These are phyloP conservation scores for Lycia hirtaria DNA, from an alignment of 2,888 invertebrate genomes.

Conservation along the genomic window DNA sequence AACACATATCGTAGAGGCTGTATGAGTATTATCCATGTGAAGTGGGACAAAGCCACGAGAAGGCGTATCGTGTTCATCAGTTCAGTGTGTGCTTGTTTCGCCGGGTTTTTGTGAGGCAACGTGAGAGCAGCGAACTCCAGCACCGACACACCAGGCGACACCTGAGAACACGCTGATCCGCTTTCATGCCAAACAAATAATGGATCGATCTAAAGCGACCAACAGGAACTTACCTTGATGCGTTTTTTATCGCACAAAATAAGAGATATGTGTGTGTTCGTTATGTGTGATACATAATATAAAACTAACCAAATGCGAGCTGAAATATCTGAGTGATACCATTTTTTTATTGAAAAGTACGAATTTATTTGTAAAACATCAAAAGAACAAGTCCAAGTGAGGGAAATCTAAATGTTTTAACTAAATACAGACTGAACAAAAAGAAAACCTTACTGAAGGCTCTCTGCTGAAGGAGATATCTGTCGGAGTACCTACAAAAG, in stretches of 20 bases:
- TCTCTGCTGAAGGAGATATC: too few species aligned
- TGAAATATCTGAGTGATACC: too few species aligned
- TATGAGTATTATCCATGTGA: constrained; percentile 19
- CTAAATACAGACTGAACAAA: too few species aligned
- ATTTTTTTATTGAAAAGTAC: too few species aligned
- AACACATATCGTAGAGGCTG: constrained; percentile 1
- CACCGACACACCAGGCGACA: constrained; percentile 35
- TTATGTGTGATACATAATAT: too few species aligned
- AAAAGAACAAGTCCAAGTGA: too few species aligned
- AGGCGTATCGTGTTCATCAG: constrained; percentile 34
- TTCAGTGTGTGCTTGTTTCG: background rate
- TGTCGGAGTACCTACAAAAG: too few species aligned
- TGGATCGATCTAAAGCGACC: constrained; percentile 8
- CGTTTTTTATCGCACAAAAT: background rate
- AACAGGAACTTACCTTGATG: background rate
- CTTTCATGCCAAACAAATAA: constrained; percentile 22
- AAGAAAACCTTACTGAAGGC: too few species aligned
- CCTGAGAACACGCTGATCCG: constrained; percentile 22
- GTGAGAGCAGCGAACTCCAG: constrained; percentile 29
- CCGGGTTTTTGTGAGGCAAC: constrained; percentile 36
- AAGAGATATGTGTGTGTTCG: too few species aligned
- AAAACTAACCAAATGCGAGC: too few species aligned
- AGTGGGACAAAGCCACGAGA: constrained; percentile 32
- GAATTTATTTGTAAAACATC: too few species aligned
- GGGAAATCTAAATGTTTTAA: too few species aligned